Percentiles rank a stretch among this genome's conserved stretches.
Evolutionary conservation across 2,888 invertebrate species (phyloP).

Genomic region (Epicampocera succincta): DNA sequence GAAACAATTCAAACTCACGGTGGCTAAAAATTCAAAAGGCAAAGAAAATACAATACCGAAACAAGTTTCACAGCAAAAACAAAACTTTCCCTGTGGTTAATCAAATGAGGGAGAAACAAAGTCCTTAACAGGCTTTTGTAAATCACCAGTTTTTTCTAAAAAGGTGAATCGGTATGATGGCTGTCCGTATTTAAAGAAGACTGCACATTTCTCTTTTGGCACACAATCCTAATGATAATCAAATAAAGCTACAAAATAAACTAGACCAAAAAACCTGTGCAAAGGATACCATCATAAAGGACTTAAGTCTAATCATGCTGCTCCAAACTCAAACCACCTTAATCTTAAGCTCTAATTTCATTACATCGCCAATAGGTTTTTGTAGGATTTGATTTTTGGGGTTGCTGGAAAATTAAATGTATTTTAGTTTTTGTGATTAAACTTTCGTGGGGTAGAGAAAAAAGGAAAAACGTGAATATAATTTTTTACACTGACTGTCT

Average conservation of each 20-base stretch:
- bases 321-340: conserved; percentile 4
- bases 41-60: background rate
- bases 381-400: background rate
- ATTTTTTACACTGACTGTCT: no score
- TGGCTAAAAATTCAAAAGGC: conserved; percentile 21
- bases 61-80: conserved; percentile 26
- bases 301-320: conserved; percentile 4
- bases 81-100: conserved; percentile 53
- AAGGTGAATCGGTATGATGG: background rate
- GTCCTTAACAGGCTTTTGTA: conserved; percentile 45
- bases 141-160: conserved; percentile 31
- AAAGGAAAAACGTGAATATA: background rate
- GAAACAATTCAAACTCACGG: conserved; percentile 12
- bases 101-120: conserved; percentile 47
- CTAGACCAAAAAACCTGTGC: conserved; percentile 31
- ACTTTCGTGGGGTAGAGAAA: conserved; percentile 34
- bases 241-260: conserved; percentile 63
- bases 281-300: conserved; percentile 1
- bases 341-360: conserved; percentile 36
- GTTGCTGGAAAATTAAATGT: conserved; percentile 26
- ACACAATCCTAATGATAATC: conserved; percentile 68
- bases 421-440: conserved; percentile 65
- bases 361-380: background rate
- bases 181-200: conserved; percentile 6
- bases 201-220: conserved; percentile 40